A percentile compares a stretch with the other conserved stretches of the same genome.
phyloP scores from a whole-genome alignment of 2,888 invertebrate species.

The Tubulanus polymorphus region DNA sequence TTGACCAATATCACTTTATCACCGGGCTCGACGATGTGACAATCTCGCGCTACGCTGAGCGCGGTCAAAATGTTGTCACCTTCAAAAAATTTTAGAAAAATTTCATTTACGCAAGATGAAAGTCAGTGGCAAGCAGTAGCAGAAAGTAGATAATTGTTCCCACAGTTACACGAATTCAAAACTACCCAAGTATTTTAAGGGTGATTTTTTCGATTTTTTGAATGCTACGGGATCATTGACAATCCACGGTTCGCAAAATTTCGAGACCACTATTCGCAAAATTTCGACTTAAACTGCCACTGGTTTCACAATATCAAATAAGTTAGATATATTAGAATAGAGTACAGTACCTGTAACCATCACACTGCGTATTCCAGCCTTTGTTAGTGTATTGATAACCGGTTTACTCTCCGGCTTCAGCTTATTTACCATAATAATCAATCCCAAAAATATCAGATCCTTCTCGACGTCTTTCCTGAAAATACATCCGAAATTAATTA shows the following conservation, averaged over 20 bases:
- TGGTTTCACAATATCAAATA: neutral
- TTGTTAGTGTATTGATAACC: conserved; percentile 70
- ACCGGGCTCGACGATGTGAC: conserved; percentile 70
- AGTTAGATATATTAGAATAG: too few species aligned
- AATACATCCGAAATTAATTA: too few species aligned
- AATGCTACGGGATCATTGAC: too few species aligned
- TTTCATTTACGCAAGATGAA: neutral
- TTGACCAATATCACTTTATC: conserved; percentile 61
- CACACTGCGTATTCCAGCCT: conserved; percentile 82
- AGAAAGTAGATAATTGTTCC: too few species aligned
- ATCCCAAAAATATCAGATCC: conserved; percentile 76
- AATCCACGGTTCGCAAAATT: neutral
- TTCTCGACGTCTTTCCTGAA: conserved; percentile 62
- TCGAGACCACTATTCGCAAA: neutral
- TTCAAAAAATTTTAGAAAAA: conserved; percentile 40
- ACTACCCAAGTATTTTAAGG: too few species aligned
- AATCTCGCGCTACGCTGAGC: conserved; percentile 76
- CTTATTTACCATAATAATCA: conserved; percentile 92
- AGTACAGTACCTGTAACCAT: conserved; percentile 85
- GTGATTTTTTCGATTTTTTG: too few species aligned
- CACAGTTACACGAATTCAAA: too few species aligned
- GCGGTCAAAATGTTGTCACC: conserved; percentile 74
- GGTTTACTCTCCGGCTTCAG: conserved; percentile 83
- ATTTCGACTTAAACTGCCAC: neutral
- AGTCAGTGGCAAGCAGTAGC: too few species aligned